Evolutionary conservation across 2,113 vertebrate species (phyloP).

Genomic region (Mungos mungo): DNA sequence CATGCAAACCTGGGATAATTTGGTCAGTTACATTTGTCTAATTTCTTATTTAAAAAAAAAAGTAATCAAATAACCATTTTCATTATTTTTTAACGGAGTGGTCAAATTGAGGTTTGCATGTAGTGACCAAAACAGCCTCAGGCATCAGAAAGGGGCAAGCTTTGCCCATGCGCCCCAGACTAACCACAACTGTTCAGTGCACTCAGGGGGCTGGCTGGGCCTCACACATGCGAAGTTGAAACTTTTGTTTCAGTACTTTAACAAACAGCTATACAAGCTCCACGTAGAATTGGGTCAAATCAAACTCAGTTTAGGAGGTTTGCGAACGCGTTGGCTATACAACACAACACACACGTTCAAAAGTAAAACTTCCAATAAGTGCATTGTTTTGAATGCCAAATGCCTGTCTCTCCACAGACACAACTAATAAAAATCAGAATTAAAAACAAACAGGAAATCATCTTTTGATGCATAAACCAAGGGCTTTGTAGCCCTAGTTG

Average conservation of each 20-base stretch:
- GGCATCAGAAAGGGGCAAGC: background rate
- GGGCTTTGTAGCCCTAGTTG: background rate
- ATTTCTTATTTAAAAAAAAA: background rate
- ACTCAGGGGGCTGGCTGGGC: background rate
- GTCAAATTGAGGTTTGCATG: background rate
- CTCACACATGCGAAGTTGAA: background rate
- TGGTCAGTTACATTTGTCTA: background rate
- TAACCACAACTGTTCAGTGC: background rate
- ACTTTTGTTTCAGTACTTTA: background rate
- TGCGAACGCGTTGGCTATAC: background rate
- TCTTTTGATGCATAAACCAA: background rate
- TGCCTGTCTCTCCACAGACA: background rate
- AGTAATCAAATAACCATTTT: background rate
- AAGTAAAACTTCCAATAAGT: background rate
- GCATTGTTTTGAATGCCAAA: background rate
- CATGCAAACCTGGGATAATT: background rate
- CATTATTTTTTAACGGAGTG: background rate
- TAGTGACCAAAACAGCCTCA: background rate
- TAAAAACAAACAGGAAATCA: slow-evolving; percentile 10
- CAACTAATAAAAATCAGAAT: slow-evolving; percentile 10
- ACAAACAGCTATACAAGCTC: background rate
- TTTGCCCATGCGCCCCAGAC: background rate
- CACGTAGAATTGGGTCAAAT: background rate
- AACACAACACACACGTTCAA: background rate
- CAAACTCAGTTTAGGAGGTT: background rate